Percentiles rank a stretch among this genome's conserved stretches.
These are phyloP conservation scores for Cheumatopsyche charites DNA, from an alignment of 1,140 invertebrate species.

Conservation along the genomic window DNA sequence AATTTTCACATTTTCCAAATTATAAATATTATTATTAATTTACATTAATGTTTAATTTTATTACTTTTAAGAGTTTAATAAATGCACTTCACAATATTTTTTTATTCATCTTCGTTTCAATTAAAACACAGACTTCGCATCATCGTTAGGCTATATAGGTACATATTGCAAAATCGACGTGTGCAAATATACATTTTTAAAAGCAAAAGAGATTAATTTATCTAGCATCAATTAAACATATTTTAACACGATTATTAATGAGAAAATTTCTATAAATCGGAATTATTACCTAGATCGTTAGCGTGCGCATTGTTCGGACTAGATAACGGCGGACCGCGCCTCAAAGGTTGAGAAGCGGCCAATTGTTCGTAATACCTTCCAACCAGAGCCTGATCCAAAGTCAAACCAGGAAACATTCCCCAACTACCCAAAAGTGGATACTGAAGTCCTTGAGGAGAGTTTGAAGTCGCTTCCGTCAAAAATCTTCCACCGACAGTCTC, in stretches of 20 bases:
- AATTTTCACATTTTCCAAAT: no score
- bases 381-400: conserved; percentile 57
- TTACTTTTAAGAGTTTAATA: neutral
- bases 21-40: no score
- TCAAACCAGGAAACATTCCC: conserved; percentile 53
- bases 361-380: conserved; percentile 48
- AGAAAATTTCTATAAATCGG: conserved; percentile 42
- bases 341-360: conserved; percentile 39
- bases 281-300: conserved; percentile 44
- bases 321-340: conserved; percentile 39
- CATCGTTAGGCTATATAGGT: no score
- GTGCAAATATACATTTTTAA: neutral
- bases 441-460: conserved; percentile 53
- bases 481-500: conserved; percentile 51
- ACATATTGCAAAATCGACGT: no score
- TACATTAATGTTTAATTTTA: no score
- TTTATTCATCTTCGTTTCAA: neutral
- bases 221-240: neutral
- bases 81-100: conserved; percentile 10
- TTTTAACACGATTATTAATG: neutral
- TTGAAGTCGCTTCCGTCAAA: conserved; percentile 51
- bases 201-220: neutral
- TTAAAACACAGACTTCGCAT: no score
- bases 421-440: conserved; percentile 57
- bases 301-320: conserved; percentile 42